Percentiles rank a stretch among this genome's conserved stretches.
Conservation (phyloP, 1,140 invertebrate genomes). For the Leptonema lineaticorne region DNA sequence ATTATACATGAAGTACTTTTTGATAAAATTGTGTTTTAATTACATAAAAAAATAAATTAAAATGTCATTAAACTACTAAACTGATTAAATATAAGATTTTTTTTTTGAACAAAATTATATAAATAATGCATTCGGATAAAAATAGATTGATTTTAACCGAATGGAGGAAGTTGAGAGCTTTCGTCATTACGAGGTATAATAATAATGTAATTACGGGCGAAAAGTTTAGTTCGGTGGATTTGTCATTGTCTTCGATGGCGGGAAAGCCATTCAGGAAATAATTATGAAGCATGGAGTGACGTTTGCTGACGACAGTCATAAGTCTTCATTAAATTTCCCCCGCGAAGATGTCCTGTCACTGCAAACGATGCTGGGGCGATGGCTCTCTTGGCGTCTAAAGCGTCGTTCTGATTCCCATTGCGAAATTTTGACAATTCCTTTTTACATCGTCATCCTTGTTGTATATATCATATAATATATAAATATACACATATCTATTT, state of each 20-base stretch:
- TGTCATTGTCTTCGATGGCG: slow-evolving; percentile 24
- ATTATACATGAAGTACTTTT: no score
- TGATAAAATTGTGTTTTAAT: no score
- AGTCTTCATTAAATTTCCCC: slow-evolving; percentile 43
- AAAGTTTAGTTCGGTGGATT: slow-evolving; percentile 25
- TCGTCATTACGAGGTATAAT: not conserved
- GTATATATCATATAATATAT: no score
- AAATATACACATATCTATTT: no score
- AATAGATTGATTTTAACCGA: no score
- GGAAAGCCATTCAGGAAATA: slow-evolving; percentile 26
- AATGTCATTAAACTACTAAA: no score
- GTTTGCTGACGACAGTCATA: slow-evolving; percentile 43
- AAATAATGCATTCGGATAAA: no score
- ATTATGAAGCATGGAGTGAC: slow-evolving; percentile 40
- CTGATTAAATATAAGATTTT: no score
- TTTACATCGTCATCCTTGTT: not conserved
- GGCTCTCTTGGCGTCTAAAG: slow-evolving; percentile 23
- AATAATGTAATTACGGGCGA: slow-evolving; percentile 9
- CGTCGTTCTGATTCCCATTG: not conserved
- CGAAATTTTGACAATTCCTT: not conserved
- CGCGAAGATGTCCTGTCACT: slow-evolving; percentile 38
- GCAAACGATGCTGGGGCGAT: slow-evolving; percentile 20
- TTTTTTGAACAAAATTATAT: no score
- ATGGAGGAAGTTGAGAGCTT: no score
- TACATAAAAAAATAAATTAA: no score